Base-by-base conservation (phyloP, 2,797 vertebrate genomes). In the Ispidina lecontei region DNA sequence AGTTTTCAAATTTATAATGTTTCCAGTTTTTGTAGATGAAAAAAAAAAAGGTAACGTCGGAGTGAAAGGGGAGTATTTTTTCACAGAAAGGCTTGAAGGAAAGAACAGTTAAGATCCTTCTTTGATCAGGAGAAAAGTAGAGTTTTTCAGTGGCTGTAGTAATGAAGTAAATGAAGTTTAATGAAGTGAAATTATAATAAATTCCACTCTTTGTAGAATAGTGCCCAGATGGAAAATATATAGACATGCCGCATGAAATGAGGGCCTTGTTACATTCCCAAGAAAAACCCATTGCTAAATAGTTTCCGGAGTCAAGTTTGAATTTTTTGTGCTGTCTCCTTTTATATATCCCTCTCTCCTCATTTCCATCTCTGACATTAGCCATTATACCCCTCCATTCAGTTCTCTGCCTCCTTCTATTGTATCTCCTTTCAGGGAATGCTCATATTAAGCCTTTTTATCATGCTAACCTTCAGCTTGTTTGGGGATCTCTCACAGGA, bases 181-280 rank as follows among this genome's bases (percentile, higher is more conserved):
- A 90, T 5, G 16, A 91, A 81, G 60, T 76, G 54, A 91, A 92
- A 85, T 85, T 83, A 31, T 55, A 89, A 83, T 70, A 84, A 92
- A 85, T 83, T 25, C 17, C 20, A n/a, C 52, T 76, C 46, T 82
- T 65, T 75, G 49, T 49, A 72, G 33, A 87, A 73, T 6, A 81
- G 29, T 39, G 87, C n/a, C 39, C 43, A 91, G 67, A 81, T 35
- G 69, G 69, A 93, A 93, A 95, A 83, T 35, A 84, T 19, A 87
- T 14, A 62, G 46, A 65, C 16, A 51, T 44, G 15, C 20, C 0
- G 1, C 35, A 44, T 47, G 43, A 91, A 92, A 88, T 58, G 18
- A 9, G 83, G 26, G 23, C 43, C 49, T 81, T 83, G 31, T 58
- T 77, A 58, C 21, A 19, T 63, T 86, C 44, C 69, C 72, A 86